These are phyloP conservation scores for Apis florea DNA, from an alignment of 1,140 invertebrate species.

Conservation along the genomic window DNA sequence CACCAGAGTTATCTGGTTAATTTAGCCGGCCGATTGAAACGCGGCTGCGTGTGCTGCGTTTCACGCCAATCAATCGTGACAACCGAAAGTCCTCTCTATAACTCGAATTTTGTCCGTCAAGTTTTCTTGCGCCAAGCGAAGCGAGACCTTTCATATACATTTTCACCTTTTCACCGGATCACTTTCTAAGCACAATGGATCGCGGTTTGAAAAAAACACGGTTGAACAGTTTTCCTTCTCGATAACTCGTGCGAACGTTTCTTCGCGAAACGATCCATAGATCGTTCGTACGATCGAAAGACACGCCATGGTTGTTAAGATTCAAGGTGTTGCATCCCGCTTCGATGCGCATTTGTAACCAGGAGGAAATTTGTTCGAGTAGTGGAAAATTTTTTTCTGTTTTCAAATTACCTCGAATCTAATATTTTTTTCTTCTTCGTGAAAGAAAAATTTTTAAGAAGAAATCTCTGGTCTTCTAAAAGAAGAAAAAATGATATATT, in stretches of 20 bases:
- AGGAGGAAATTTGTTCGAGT: background rate
- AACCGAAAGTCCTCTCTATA: constrained; percentile 32
- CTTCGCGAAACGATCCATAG: background rate
- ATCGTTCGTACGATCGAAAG: constrained; percentile 1
- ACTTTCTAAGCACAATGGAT: constrained; percentile 69
- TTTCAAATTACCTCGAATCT: no score
- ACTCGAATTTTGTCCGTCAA: constrained; percentile 39
- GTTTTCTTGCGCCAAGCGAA: constrained; percentile 54
- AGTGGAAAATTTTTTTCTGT: no score
- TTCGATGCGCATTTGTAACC: background rate
- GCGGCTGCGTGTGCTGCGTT: background rate
- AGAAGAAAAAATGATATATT: no score
- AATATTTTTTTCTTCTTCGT: no score
- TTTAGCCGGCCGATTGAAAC: constrained; percentile 1
- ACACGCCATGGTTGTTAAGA: background rate
- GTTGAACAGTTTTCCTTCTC: constrained; percentile 20
- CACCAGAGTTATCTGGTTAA: constrained; percentile 21
- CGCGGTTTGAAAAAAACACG: constrained; percentile 9
- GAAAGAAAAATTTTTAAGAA: no score
- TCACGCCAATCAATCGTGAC: constrained; percentile 42
- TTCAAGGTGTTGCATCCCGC: no score
- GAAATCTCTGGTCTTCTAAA: no score
- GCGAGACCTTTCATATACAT: constrained; percentile 54
- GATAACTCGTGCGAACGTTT: constrained; percentile 5
- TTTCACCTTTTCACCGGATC: constrained; percentile 67